Base-by-base conservation (phyloP, 2,888 invertebrate species). In the Tineola bisselliella region DNA sequence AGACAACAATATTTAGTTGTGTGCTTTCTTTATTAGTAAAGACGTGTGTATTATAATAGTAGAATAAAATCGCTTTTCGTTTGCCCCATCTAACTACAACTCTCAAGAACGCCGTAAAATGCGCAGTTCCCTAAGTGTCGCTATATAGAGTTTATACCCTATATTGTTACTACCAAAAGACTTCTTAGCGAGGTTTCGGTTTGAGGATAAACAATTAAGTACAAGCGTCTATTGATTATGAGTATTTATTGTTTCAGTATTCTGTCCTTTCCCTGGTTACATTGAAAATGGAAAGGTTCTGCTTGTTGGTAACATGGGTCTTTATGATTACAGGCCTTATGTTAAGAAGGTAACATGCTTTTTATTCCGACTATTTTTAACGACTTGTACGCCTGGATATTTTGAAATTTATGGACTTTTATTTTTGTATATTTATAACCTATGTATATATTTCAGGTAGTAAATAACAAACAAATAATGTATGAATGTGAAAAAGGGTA, bases 401-500 rank as follows among this genome's bases (percentile, higher is more conserved):
- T 25, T 25, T 25, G 25, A 25, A 38, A 19, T 57, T 19, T 8
- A 5, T 44, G 44, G 13, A 12, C 44, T n/a, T 44, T 3, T 3
- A 8, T 44, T 5, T 5, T 8, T n/a, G 3, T n/a, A 5, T 25
- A 2, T 25, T 6, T 25, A 25, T 25, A 25, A 25, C 6, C 25
- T 25, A 25, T 25, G 25, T 25, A 25, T 25, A 6, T 25, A 30
- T 58, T 74, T 6, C 67, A 84, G 89, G 90, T 93, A 19, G 91
- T 92, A 0, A 96, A 97, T 75, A 96, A 97, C 74, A 95, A 96
- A 68, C 97, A 97, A 79, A 96, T 97, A 62, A 95, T 96, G 93
- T 98, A 96, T 77, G 97, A 97, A 70, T 98, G 98, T 73, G 93
- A 97, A 67, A 94, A 94, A 70, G 97, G 97, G 0, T 97, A 94